Evolutionary conservation across 2,888 invertebrate genomes (phyloP).

Genomic region (Anagyrus pseudococci): DNA sequence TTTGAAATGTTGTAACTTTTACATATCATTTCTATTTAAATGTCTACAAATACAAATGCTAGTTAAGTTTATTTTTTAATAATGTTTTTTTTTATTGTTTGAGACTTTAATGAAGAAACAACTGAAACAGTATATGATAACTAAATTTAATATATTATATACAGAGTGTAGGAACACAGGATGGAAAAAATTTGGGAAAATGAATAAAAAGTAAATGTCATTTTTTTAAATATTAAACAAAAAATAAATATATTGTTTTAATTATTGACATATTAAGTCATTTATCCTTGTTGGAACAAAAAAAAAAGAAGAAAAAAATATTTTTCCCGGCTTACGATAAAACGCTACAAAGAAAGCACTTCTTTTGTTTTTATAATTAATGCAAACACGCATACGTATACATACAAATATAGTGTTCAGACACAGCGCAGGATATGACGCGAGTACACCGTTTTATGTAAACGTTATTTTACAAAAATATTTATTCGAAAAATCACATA

Average conservation of each 20-base stretch:
- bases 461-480: conserved; percentile 41
- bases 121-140: too few species aligned
- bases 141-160: too few species aligned
- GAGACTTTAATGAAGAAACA: too few species aligned
- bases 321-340: conserved; percentile 20
- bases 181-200: conserved; percentile 26
- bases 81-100: too few species aligned
- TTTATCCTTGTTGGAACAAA: conserved; percentile 29
- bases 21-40: too few species aligned
- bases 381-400: conserved; percentile 36
- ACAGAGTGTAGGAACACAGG: conserved; percentile 13
- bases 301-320: conserved; percentile 28
- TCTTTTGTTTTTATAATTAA: conserved; percentile 29
- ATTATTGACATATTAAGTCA: conserved; percentile 36
- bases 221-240: conserved; percentile 33
- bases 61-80: too few species aligned
- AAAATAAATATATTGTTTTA: conserved; percentile 37
- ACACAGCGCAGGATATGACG: conserved; percentile 35
- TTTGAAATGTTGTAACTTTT: too few species aligned
- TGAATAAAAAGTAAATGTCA: conserved; percentile 21
- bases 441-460: conserved; percentile 32
- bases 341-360: too few species aligned
- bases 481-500: conserved; percentile 36
- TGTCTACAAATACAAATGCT: too few species aligned
- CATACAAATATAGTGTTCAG: conserved; percentile 36